Evolutionary conservation across 35 echinoderm and acorn worm species (phyloP), one percentile per base, ranked within the genome.

Genomic region (Diadema setosum): DNA sequence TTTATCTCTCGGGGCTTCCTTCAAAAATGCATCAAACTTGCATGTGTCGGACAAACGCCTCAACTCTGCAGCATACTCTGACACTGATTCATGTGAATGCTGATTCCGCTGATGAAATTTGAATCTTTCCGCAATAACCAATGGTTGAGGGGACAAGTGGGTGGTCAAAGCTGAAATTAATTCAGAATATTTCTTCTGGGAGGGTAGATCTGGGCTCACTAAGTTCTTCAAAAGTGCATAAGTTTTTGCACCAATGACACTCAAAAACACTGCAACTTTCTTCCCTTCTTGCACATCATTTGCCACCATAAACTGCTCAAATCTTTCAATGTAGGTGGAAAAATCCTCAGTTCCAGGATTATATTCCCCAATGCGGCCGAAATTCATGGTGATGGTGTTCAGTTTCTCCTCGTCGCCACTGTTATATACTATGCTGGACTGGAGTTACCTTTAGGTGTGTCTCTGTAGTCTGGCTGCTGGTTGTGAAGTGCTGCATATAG

Each of bases 51-150:
- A 63, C 21, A 95, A 32, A 41, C 81, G 21, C 15, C 82, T 45
- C 31, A 91, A 60, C 48, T 69, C 76, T 34, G 76, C 84, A 2
- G 25, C 25, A 46, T 57, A 91, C 23, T 84, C 76, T 39, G 46
- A 57, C 17, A 95, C 34, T 29, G 88, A 82, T 56, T 95, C 67
- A 30, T 59, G 70, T 57, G 55, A 24, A 41, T 87, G 81, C 59
- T 81, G 84, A 9, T 58, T 37, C 23, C 76, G 32, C 0, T 61
- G 16, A 45, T 84, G 23, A 73, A 90, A 86, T 42, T 90, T 55
- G 49, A 55, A 55, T 55, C 49, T 55, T 55, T 55, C 61, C 5
- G 56, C 56, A 59, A 59, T 59, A 23, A 59, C 29, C 56, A 59
- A 59, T 23, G 56, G 56, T 26, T 59, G 20, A 16, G 92, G 92